Conservation (phyloP, 64 coral and sea anemone species). For the Acropora yongei region DNA sequence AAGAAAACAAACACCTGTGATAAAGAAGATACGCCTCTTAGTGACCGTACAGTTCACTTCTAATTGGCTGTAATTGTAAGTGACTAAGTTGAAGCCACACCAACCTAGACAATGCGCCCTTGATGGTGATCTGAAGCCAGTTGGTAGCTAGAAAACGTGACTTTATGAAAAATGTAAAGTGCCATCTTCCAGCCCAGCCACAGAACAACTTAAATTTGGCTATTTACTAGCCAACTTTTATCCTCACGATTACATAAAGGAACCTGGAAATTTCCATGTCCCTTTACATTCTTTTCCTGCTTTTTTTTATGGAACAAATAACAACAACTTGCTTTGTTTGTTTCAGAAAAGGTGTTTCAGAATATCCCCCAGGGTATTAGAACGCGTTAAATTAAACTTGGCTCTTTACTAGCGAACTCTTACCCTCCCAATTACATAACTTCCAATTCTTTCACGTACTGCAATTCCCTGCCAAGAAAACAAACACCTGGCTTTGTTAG, state of each 20-base stretch:
- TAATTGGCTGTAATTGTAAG: slow-evolving; percentile 1
- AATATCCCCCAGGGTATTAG: slow-evolving; percentile 4
- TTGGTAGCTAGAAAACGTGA: not conserved
- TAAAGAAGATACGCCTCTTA: not conserved
- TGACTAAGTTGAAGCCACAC: not conserved
- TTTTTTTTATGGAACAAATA: not conserved
- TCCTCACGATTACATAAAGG: not conserved
- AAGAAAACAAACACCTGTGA: not conserved
- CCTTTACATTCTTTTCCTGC: not conserved
- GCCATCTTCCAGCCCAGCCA: slow-evolving; percentile 1
- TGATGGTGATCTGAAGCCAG: not conserved
- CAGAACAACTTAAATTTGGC: no score
- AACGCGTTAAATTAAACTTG: slow-evolving; percentile 15
- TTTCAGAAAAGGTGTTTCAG: slow-evolving; percentile 5
- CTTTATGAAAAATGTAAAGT: slow-evolving; percentile 7
- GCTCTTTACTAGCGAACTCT: slow-evolving; percentile 1
- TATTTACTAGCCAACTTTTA: no score
- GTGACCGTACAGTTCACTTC: slow-evolving; percentile 3
- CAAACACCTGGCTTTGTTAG: slow-evolving; percentile 1
- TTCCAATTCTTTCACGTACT: not conserved
- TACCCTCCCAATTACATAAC: slow-evolving; percentile 10
- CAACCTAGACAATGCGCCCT: not conserved
- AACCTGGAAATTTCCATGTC: not conserved
- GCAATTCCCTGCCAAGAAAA: slow-evolving; percentile 1
- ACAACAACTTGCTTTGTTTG: not conserved